A percentile compares a stretch with the other conserved stretches of the same genome.
Conservation (phyloP, 1,140 invertebrate species). For the Holotrichia oblita region DNA sequence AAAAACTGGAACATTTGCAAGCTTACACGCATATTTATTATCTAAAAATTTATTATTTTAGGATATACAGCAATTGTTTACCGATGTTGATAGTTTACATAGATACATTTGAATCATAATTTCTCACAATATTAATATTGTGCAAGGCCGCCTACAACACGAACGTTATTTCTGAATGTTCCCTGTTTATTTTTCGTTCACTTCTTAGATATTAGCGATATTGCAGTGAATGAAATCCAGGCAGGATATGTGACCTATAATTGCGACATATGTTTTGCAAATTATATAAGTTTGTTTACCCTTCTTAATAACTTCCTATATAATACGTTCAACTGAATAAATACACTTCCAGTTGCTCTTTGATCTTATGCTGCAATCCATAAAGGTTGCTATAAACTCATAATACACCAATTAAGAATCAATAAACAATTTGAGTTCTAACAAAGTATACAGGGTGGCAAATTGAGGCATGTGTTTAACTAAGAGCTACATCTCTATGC, state of each 20-base stretch:
- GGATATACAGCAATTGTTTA: neutral
- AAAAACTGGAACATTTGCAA: neutral
- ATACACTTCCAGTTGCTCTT: neutral
- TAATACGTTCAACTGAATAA: neutral
- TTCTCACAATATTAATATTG: slow-evolving; percentile 7
- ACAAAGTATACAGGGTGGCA: neutral
- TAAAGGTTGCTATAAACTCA: neutral
- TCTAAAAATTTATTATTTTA: slow-evolving; percentile 10
- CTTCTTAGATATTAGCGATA: neutral
- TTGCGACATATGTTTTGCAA: slow-evolving; percentile 16
- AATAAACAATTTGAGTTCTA: neutral
- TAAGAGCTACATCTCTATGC: too few species aligned
- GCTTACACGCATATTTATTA: neutral
- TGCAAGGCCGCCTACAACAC: neutral
- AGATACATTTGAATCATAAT: slow-evolving; percentile 13
- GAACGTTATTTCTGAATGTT: neutral
- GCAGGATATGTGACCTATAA: slow-evolving; percentile 7
- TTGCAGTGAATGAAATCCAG: neutral
- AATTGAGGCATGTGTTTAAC: too few species aligned
- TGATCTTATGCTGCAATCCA: slow-evolving; percentile 5
- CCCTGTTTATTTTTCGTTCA: neutral
- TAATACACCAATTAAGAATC: neutral
- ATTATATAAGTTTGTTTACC: neutral
- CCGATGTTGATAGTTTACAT: slow-evolving; percentile 17
- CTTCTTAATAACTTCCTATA: slow-evolving; percentile 17